Conservation (phyloP, 37 sponge, comb jelly and placozoan genomes). For the Agelas oroides region DNA sequence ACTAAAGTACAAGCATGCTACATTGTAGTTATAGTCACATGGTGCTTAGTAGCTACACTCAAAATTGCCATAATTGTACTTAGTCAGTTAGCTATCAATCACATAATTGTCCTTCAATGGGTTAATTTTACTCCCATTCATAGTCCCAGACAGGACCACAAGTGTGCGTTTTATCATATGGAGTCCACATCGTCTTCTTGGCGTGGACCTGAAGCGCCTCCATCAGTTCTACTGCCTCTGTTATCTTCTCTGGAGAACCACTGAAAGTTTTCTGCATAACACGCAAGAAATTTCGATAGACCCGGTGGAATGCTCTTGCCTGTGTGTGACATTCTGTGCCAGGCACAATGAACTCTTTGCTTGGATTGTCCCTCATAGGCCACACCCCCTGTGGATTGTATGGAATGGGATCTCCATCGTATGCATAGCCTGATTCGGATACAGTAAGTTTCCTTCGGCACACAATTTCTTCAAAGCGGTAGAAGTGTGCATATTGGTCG, state of each 20-base stretch:
- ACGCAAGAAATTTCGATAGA: conserved; percentile 31
- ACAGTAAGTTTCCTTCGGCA: too few species aligned
- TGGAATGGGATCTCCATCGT: conserved; percentile 28
- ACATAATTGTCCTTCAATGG: too few species aligned
- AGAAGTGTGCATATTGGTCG: conserved; percentile 42
- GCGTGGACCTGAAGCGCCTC: conserved; percentile 50
- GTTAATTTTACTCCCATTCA: conserved; percentile 40
- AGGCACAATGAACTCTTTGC: not conserved
- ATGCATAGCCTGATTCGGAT: conserved; percentile 40
- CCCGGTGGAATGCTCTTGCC: conserved; percentile 54
- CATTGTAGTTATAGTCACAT: too few species aligned
- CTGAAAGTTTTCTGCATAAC: conserved; percentile 42
- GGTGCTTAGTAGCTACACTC: too few species aligned
- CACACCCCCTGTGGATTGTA: conserved; percentile 60
- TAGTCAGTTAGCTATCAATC: too few species aligned
- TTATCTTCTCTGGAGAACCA: not conserved
- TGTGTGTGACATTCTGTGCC: conserved; percentile 35
- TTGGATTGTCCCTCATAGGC: conserved; percentile 72
- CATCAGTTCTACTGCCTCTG: conserved; percentile 46
- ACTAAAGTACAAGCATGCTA: too few species aligned
- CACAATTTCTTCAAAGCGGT: conserved; percentile 62
- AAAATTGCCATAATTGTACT: too few species aligned
- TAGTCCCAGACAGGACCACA: conserved; percentile 73
- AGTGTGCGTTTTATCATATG: conserved; percentile 5
- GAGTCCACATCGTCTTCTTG: conserved; percentile 17